Evolutionary conservation across 2,113 vertebrate species (phyloP).

Genomic region (Nothoprocta pentlandii): DNA sequence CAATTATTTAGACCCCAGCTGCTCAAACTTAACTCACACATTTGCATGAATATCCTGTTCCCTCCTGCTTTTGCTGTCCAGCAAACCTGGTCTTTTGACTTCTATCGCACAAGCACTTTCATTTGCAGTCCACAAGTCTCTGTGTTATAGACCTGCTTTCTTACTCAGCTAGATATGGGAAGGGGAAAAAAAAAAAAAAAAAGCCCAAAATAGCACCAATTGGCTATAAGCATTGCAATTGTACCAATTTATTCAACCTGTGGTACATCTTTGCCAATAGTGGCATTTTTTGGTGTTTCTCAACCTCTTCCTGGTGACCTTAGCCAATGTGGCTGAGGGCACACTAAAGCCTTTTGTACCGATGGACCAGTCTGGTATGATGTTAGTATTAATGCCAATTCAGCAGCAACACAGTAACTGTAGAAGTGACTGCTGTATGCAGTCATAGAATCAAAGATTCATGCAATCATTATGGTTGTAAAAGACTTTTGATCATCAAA

Average conservation of each 20-base stretch:
- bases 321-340: neutral
- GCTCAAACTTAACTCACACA: neutral
- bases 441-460: no score
- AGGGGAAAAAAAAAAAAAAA: neutral
- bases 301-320: neutral
- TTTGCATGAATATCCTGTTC: rapidly evolving
- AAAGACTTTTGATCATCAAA: no score
- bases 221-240: neutral
- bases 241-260: neutral
- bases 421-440: neutral
- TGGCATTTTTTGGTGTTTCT: neutral
- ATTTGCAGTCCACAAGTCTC: neutral
- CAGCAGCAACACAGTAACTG: neutral
- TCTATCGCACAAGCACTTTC: neutral
- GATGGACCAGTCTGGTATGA: neutral
- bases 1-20: neutral
- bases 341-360: neutral
- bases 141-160: neutral
- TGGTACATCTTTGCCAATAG: no score
- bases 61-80: neutral
- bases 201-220: neutral
- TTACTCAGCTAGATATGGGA: neutral
- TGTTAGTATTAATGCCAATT: neutral
- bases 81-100: neutral
- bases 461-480: no score